Evolutionary conservation across 2,888 invertebrate species (phyloP).

Genomic region (Parnassius smintheus): DNA sequence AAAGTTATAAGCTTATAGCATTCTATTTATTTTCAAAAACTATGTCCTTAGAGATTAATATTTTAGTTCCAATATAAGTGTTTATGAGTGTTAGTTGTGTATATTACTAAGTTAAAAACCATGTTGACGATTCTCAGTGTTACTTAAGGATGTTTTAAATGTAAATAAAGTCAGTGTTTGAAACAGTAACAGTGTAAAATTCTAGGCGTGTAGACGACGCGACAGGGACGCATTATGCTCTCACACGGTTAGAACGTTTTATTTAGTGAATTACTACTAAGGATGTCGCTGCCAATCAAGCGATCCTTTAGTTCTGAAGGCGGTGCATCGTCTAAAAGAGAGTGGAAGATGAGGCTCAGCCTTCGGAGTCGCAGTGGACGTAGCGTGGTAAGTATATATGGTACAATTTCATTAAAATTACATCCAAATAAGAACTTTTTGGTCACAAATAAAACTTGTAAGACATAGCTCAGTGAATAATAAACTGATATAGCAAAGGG

Average conservation of each 20-base stretch:
- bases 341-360: conserved; percentile 88
- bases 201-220: conserved; percentile 3
- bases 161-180: conserved; percentile 7
- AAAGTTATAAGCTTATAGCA: not conserved
- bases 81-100: conserved; percentile 4
- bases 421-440: too few relatives aligned
- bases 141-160: not conserved
- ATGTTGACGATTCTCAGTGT: not conserved
- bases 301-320: conserved; percentile 85
- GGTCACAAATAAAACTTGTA: too few relatives aligned
- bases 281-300: conserved; percentile 79
- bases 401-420: too few relatives aligned
- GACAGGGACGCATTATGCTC: conserved; percentile 46
- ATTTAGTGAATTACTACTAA: conserved; percentile 25
- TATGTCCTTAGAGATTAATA: not conserved
- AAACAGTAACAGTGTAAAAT: conserved; percentile 5
- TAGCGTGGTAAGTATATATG: conserved; percentile 70
- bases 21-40: not conserved
- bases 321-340: conserved; percentile 78
- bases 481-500: too few relatives aligned
- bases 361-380: conserved; percentile 85
- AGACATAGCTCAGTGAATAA: too few relatives aligned
- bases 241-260: conserved; percentile 15
- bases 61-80: not conserved
- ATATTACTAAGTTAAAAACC: not conserved